Evolutionary conservation across 1,140 invertebrate species (phyloP).

Genomic region (Anastrepha obliqua): DNA sequence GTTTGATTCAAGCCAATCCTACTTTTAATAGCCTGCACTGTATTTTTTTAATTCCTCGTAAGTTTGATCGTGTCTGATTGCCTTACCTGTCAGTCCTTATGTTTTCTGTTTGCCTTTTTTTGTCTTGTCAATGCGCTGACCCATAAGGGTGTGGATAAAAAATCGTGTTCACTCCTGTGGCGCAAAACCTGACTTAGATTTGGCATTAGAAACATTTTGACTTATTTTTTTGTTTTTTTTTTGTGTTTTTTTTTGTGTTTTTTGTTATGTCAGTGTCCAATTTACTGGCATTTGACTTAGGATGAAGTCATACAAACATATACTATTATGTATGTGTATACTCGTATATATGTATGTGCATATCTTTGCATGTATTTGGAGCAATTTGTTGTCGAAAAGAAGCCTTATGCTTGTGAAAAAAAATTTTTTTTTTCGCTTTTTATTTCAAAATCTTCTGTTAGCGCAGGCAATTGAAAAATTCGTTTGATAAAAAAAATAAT

Average conservation of each 20-base stretch:
- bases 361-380: not conserved
- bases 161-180: conserved; percentile 20
- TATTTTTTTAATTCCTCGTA: not conserved
- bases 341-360: not conserved
- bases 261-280: not conserved
- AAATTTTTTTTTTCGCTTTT: too few species aligned
- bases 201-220: not conserved
- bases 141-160: conserved; percentile 41
- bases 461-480: too few species aligned
- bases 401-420: not conserved
- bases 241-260: not conserved
- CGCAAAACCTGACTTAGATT: conserved; percentile 40
- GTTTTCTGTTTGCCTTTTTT: conserved; percentile 14
- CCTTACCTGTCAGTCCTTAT: conserved; percentile 9
- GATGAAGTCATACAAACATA: not conserved
- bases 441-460: too few species aligned
- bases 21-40: not conserved
- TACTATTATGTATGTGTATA: not conserved
- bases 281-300: not conserved
- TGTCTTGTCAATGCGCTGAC: conserved; percentile 18
- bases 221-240: not conserved
- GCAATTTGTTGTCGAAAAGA: not conserved
- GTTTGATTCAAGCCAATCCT: not conserved
- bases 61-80: conserved; percentile 28
- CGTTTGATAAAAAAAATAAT: too few species aligned